These are phyloP conservation scores for Chromobotia macracanthus DNA, from an alignment of 2,797 vertebrate species.

Conservation along the genomic window DNA sequence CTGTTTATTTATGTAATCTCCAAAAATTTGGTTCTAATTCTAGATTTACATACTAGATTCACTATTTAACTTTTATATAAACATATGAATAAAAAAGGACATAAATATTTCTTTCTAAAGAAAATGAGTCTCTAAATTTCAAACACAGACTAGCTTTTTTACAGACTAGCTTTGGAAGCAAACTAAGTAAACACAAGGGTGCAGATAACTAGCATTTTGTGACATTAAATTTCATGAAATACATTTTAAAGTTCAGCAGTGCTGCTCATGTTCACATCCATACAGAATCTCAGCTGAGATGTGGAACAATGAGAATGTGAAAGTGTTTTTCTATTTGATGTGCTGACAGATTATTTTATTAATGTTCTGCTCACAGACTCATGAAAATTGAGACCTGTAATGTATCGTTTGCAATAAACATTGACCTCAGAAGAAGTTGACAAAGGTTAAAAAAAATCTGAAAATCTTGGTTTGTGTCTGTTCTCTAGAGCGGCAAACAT, in stretches of 20 bases:
- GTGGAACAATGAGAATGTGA: too few species aligned
- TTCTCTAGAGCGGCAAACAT: slow-evolving; percentile 70
- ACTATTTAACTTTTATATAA: neutral
- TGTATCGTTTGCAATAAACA: too few species aligned
- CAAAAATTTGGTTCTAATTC: neutral
- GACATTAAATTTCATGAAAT: neutral
- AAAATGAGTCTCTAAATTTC: neutral
- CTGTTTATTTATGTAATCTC: too few species aligned
- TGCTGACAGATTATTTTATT: too few species aligned
- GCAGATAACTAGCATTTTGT: neutral
- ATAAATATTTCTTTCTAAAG: neutral
- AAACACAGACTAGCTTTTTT: too few species aligned
- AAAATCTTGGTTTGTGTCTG: slow-evolving; percentile 1
- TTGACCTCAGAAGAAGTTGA: too few species aligned
- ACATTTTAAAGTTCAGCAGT: neutral
- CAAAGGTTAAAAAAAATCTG: neutral
- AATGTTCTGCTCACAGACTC: too few species aligned
- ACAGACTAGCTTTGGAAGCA: too few species aligned
- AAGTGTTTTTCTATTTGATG: too few species aligned
- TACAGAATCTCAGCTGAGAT: neutral
- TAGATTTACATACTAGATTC: neutral
- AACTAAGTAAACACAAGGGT: neutral
- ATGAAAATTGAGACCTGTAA: too few species aligned
- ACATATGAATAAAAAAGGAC: neutral
- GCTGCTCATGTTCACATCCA: neutral